A percentile compares a stretch with the other conserved stretches of the same genome.
These are phyloP conservation scores for Pterostichus niger DNA, from an alignment of 2,888 invertebrate species.

Conservation along the genomic window DNA sequence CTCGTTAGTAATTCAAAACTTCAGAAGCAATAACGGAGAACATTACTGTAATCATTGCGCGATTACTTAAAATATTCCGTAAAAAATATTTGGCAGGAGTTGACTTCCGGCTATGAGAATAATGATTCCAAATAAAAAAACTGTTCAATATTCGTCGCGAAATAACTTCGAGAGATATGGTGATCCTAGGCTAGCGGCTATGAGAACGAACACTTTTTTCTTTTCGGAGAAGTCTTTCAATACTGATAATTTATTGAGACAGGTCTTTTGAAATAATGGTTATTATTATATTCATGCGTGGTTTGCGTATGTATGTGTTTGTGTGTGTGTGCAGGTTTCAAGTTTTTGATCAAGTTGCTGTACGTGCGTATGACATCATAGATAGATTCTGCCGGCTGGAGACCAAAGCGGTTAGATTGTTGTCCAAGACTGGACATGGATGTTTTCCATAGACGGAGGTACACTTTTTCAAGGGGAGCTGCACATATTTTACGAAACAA, in stretches of 20 bases:
- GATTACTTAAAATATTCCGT: slow-evolving; percentile 43
- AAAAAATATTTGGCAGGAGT: slow-evolving; percentile 40
- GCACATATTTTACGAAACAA: no score
- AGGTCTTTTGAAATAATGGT: slow-evolving; percentile 67
- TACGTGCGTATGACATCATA: slow-evolving; percentile 64
- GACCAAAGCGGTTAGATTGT: slow-evolving; percentile 39
- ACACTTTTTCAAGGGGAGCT: no score
- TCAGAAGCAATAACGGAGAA: slow-evolving; percentile 46
- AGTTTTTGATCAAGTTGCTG: slow-evolving; percentile 45
- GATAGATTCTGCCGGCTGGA: slow-evolving; percentile 27
- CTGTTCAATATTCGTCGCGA: slow-evolving; percentile 14
- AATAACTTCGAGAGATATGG: slow-evolving; percentile 8
- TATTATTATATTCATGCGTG: slow-evolving; percentile 62
- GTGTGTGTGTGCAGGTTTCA: slow-evolving; percentile 57
- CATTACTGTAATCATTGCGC: slow-evolving; percentile 50
- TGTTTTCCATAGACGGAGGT: slow-evolving; percentile 34
- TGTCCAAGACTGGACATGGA: slow-evolving; percentile 29
- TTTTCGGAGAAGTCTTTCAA: slow-evolving; percentile 57
- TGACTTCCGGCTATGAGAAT: slow-evolving; percentile 57
- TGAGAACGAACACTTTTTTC: slow-evolving; percentile 44
- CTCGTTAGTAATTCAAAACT: slow-evolving; percentile 50
- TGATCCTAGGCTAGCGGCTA: slow-evolving; percentile 33
- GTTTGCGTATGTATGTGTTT: slow-evolving; percentile 53
- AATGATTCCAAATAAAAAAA: not conserved
- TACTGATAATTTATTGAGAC: slow-evolving; percentile 67